A percentile compares a stretch with the other conserved stretches of the same genome.
phyloP scores from a whole-genome alignment of 2,113 vertebrate species.

The Heterotis niloticus region DNA sequence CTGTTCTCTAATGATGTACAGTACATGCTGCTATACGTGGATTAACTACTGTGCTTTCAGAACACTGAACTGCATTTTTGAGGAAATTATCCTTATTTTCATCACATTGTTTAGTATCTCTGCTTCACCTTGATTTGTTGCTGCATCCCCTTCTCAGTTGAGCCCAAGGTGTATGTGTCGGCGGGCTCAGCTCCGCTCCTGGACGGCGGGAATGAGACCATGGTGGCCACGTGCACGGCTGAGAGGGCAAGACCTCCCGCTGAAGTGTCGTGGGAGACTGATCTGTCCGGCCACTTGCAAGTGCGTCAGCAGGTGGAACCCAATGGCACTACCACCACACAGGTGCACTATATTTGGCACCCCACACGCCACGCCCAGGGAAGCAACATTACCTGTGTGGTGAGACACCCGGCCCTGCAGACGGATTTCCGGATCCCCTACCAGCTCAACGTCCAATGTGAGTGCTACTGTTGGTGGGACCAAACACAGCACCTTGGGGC shows the following conservation, averaged over 20 bases:
- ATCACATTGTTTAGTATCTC: background rate
- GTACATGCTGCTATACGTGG: no score
- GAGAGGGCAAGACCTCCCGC: constrained; percentile 87
- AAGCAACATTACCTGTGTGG: constrained; percentile 80
- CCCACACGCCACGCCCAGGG: constrained; percentile 86
- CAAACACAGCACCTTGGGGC: background rate
- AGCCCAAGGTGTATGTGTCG: constrained; percentile 84
- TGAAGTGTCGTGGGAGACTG: constrained; percentile 84
- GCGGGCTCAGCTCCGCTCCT: constrained; percentile 82
- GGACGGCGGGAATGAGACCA: constrained; percentile 83
- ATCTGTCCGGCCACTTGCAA: constrained; percentile 80
- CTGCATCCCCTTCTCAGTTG: constrained; percentile 63
- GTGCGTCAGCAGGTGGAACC: constrained; percentile 71
- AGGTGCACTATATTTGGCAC: constrained; percentile 81
- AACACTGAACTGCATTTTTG: no score
- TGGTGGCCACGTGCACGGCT: constrained; percentile 87
- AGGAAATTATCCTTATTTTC: no score
- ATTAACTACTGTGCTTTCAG: no score
- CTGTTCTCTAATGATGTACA: no score
- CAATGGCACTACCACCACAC: constrained; percentile 85
- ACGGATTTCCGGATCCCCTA: constrained; percentile 81
- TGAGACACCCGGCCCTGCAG: constrained; percentile 85
- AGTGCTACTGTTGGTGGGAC: constrained; percentile 46
- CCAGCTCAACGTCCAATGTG: constrained; percentile 87
- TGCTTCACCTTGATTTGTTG: background rate